Evolutionary conservation across 2,888 invertebrate genomes (phyloP).

Genomic region (Ecliptopera silaceata): DNA sequence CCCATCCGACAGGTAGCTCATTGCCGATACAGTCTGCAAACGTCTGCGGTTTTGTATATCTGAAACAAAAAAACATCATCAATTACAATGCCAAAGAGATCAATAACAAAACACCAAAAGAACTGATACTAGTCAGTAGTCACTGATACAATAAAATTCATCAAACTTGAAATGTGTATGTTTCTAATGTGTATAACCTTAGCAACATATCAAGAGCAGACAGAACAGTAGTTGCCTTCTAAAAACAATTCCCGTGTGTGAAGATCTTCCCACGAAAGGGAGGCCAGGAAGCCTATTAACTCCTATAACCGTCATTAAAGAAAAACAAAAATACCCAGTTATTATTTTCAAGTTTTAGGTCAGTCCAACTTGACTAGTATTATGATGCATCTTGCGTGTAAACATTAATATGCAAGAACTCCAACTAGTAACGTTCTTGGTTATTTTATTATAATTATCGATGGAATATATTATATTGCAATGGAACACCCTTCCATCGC

Average conservation of each 20-base stretch:
- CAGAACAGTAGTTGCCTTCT: slow-evolving; percentile 26
- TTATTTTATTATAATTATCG: background rate
- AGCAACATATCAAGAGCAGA: slow-evolving; percentile 6
- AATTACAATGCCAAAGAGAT: background rate
- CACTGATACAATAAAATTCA: too few species aligned
- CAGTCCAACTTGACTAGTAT: slow-evolving; percentile 63
- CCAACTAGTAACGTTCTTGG: background rate
- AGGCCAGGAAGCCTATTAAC: slow-evolving; percentile 66
- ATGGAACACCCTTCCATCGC: slow-evolving; percentile 16
- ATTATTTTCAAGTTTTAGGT: slow-evolving; percentile 67
- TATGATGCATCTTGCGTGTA: slow-evolving; percentile 42
- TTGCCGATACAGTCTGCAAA: slow-evolving; percentile 99
- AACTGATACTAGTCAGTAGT: too few species aligned
- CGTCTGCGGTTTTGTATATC: slow-evolving; percentile 97
- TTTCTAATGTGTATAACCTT: background rate
- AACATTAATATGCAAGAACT: slow-evolving; percentile 36
- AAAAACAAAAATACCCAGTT: slow-evolving; percentile 66
- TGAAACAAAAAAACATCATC: slow-evolving; percentile 80
- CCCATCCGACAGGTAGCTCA: slow-evolving; percentile 98
- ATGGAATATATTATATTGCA: slow-evolving; percentile 5
- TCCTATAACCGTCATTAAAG: slow-evolving; percentile 72
- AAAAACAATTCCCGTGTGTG: slow-evolving; percentile 28
- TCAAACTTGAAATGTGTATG: background rate
- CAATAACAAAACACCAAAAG: background rate
- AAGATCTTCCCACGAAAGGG: slow-evolving; percentile 65